Evolutionary conservation across 2,797 vertebrate species (phyloP).

Genomic region (Tarsius wallacei): DNA sequence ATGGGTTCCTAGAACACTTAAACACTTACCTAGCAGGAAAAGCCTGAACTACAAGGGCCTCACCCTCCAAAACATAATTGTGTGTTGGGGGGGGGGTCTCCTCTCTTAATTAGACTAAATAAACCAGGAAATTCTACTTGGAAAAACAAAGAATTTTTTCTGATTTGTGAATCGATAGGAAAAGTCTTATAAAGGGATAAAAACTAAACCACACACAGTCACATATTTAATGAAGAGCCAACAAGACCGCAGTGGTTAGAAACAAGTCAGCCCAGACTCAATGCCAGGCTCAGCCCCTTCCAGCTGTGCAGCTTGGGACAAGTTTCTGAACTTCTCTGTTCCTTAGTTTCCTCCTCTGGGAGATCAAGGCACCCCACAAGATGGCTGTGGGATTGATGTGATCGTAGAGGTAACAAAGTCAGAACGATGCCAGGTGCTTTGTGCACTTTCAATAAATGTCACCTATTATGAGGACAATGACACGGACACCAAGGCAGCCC

Average conservation of each 20-base stretch:
- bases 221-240: rapidly evolving
- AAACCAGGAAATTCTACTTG: too few relatives aligned
- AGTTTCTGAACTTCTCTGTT: background rate
- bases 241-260: rapidly evolving
- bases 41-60: too few relatives aligned
- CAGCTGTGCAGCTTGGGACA: background rate
- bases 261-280: background rate
- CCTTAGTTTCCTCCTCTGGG: background rate
- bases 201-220: background rate
- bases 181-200: background rate
- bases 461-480: background rate
- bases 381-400: rapidly evolving
- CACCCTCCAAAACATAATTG: too few relatives aligned
- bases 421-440: background rate
- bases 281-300: background rate
- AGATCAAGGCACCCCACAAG: background rate
- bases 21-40: too few relatives aligned
- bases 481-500: too few relatives aligned
- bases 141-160: background rate
- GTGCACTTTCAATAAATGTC: background rate
- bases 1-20: too few relatives aligned
- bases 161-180: background rate
- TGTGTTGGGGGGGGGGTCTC: too few relatives aligned
- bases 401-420: rapidly evolving
- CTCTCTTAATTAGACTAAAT: too few relatives aligned